Evolutionary conservation across 2,113 vertebrate species (phyloP).

Genomic region (Myanophis thanlyinensis): DNA sequence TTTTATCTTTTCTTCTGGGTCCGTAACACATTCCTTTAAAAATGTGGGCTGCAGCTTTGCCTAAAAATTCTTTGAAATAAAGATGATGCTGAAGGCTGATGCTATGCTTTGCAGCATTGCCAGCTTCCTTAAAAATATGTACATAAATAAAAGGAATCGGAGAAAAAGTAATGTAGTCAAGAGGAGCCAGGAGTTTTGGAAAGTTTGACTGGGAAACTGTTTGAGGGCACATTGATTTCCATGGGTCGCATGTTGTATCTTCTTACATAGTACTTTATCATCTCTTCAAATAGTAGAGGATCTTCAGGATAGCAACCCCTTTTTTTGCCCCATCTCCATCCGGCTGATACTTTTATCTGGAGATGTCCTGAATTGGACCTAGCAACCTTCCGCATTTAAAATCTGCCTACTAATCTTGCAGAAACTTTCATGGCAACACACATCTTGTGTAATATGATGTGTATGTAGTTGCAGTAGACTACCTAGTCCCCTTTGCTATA

Average conservation of each 20-base stretch:
- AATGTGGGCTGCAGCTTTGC: background rate
- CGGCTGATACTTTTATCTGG: background rate
- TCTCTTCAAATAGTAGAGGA: background rate
- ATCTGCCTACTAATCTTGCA: background rate
- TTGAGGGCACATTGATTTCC: background rate
- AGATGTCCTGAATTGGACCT: background rate
- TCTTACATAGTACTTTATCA: background rate
- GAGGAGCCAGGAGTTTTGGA: background rate
- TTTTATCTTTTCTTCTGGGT: background rate
- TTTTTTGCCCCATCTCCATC: background rate
- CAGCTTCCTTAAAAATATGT: background rate
- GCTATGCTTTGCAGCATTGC: background rate
- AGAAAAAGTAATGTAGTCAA: background rate
- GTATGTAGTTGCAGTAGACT: background rate
- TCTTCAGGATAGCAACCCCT: background rate
- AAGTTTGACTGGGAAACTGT: background rate
- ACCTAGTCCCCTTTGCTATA: background rate
- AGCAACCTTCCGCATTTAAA: background rate
- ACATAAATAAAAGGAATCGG: background rate
- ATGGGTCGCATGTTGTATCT: background rate
- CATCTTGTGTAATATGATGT: background rate
- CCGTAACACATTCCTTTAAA: background rate
- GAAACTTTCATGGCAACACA: background rate
- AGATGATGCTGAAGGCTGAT: background rate
- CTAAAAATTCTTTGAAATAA: background rate